Evolutionary conservation across 2,888 invertebrate genomes (phyloP).

Genomic region (Caenorhabditis sp.): DNA sequence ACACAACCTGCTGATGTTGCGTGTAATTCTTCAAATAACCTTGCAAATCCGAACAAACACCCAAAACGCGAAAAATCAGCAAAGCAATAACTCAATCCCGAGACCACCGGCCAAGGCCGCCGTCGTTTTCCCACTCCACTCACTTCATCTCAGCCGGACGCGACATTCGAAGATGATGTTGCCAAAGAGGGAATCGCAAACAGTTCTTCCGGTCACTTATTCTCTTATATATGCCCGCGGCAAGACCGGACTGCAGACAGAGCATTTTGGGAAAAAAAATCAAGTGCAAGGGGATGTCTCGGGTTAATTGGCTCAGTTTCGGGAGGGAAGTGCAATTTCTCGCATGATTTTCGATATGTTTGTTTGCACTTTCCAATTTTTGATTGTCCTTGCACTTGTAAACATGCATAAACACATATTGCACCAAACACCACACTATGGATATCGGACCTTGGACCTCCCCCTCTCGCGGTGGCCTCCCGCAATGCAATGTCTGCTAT

Average conservation of each 20-base stretch:
- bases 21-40: conserved; percentile 32
- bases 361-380: conserved; percentile 27
- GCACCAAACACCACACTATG: background rate
- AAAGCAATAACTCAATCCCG: conserved; percentile 45
- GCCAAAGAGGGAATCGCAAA: background rate
- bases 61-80: conserved; percentile 19
- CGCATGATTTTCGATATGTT: conserved; percentile 1
- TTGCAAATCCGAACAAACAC: conserved; percentile 23
- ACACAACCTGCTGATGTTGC: conserved; percentile 47
- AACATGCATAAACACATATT: too few relatives aligned
- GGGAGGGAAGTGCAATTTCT: conserved; percentile 13
- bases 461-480: background rate
- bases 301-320: background rate
- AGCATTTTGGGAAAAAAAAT: background rate
- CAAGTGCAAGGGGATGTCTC: background rate
- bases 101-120: conserved; percentile 30
- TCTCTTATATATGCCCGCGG: conserved; percentile 40
- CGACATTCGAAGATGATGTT: conserved; percentile 36
- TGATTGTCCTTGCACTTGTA: background rate
- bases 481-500: background rate
- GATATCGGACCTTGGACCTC: background rate
- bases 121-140: background rate
- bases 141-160: conserved; percentile 6
- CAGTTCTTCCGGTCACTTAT: background rate
- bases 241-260: background rate